Percentiles rank a stretch among this genome's conserved stretches.
phyloP scores from a whole-genome alignment of 2,113 vertebrate species.

The Apteryx owenii region DNA sequence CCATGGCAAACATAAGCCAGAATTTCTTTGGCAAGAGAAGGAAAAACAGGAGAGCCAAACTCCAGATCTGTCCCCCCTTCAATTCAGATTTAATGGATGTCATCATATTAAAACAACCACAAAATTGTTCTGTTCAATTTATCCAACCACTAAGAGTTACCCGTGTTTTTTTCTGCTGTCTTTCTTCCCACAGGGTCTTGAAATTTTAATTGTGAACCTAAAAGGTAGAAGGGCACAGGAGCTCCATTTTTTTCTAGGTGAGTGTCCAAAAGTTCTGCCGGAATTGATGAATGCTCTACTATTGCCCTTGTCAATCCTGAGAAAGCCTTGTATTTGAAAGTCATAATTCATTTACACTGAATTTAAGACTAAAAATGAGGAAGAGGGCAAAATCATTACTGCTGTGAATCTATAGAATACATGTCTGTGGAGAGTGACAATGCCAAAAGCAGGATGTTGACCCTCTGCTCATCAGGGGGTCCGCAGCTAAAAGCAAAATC shows the following conservation, averaged over 20 bases:
- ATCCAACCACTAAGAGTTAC: neutral
- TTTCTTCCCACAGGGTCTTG: neutral
- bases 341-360: neutral
- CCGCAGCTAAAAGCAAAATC: slow-evolving; percentile 50
- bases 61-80: neutral
- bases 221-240: neutral
- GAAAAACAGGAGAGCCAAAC: neutral
- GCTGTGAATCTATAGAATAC: neutral
- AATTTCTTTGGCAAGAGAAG: neutral
- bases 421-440: neutral
- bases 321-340: neutral
- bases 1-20: neutral
- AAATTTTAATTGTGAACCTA: neutral
- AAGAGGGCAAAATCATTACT: neutral
- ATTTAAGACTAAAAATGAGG: neutral
- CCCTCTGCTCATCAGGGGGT: neutral
- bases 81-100: neutral
- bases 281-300: neutral
- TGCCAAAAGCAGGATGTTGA: neutral
- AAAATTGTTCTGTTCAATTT: neutral
- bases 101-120: neutral
- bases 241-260: neutral
- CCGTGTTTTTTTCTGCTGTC: neutral
- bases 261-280: neutral
- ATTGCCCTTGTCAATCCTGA: neutral